Conservation (phyloP, 2,797 vertebrate species). For the Apogon talboti region DNA sequence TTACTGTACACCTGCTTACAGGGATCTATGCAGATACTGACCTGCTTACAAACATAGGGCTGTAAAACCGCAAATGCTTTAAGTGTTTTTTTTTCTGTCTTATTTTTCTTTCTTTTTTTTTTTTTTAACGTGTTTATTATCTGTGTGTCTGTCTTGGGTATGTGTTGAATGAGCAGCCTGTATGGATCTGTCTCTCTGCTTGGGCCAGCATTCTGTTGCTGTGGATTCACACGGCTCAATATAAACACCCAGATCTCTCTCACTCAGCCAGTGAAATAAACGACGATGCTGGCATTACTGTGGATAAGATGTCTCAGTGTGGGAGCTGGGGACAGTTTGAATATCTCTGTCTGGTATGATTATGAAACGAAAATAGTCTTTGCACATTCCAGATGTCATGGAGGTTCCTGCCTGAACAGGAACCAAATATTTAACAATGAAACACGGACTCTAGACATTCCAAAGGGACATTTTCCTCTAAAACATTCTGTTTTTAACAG, state of each 20-base stretch:
- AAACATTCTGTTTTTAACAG: neutral
- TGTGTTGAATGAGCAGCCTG: neutral
- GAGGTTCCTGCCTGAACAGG: constrained; percentile 53
- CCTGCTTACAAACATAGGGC: no score
- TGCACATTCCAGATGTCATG: constrained; percentile 63
- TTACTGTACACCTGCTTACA: constrained; percentile 2
- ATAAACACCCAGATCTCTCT: constrained; percentile 65
- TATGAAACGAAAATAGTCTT: constrained; percentile 77
- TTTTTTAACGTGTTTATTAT: constrained; percentile 18
- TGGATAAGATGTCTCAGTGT: constrained; percentile 72
- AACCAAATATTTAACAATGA: constrained; percentile 39
- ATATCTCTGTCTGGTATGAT: constrained; percentile 72
- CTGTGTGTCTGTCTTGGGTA: constrained; percentile 16
- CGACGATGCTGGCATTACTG: constrained; percentile 65
- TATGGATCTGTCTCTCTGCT: constrained; percentile 13
- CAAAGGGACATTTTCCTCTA: neutral
- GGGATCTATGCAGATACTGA: constrained; percentile 1
- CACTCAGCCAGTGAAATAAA: constrained; percentile 66
- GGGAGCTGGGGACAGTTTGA: constrained; percentile 62
- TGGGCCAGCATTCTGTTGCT: constrained; percentile 17
- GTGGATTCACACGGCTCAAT: constrained; percentile 59
- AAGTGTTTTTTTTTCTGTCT: neutral
- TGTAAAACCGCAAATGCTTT: neutral
- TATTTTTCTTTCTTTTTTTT: neutral
- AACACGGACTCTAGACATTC: constrained; percentile 17